Conservation (phyloP, 1,140 invertebrate genomes). For the Diuraphis noxia region DNA sequence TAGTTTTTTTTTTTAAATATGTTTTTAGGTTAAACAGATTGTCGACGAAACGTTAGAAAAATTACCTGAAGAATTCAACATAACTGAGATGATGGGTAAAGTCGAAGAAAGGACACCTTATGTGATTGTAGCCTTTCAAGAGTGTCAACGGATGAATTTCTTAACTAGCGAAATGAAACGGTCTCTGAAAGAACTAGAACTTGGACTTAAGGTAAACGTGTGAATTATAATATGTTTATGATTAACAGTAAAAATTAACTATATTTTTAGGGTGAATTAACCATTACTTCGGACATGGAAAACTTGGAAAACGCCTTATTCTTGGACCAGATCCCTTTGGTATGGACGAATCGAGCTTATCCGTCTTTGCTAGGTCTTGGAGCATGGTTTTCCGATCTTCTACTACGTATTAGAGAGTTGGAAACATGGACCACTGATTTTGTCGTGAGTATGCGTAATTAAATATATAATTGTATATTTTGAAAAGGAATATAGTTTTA, state of each 20-base stretch:
- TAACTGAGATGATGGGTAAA: constrained; percentile 91
- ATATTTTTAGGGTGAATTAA: constrained; percentile 79
- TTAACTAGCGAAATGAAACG: constrained; percentile 86
- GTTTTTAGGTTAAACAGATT: constrained; percentile 81
- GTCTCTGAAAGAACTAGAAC: constrained; percentile 87
- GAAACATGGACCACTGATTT: constrained; percentile 95
- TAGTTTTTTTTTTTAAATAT: neutral
- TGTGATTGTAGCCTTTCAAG: constrained; percentile 94
- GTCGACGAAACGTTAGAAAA: constrained; percentile 94
- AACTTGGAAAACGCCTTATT: constrained; percentile 88
- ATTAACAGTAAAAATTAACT: neutral
- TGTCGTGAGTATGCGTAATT: constrained; percentile 69
- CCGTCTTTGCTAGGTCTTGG: constrained; percentile 85
- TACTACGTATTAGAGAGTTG: constrained; percentile 83
- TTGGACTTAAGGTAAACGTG: constrained; percentile 78
- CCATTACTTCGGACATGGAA: constrained; percentile 96
- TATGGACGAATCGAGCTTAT: constrained; percentile 87
- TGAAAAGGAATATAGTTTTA: no score
- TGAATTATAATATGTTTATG: neutral
- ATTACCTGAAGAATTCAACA: constrained; percentile 93
- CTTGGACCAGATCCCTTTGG: constrained; percentile 85
- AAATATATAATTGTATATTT: neutral
- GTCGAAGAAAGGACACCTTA: constrained; percentile 95
- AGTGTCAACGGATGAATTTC: constrained; percentile 95
- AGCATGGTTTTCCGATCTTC: constrained; percentile 89